These are phyloP conservation scores for Seira sanloemensis DNA, from an alignment of 2,888 invertebrate species.

Conservation along the genomic window DNA sequence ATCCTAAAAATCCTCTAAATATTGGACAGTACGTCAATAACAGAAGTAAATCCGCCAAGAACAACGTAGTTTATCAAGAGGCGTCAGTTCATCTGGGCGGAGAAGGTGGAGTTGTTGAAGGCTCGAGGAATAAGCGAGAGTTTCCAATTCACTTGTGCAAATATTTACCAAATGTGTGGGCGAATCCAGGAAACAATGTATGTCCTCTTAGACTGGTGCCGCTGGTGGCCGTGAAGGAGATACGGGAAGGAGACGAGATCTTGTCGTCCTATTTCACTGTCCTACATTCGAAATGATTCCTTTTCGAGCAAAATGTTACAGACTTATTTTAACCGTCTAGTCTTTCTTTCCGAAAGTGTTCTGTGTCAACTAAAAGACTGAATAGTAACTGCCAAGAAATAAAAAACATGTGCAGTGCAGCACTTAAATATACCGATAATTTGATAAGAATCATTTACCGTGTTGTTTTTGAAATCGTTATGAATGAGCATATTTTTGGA, in stretches of 20 bases:
- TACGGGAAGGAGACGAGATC: constrained; percentile 76
- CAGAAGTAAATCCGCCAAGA: constrained; percentile 75
- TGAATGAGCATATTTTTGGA: no score
- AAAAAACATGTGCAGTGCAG: no score
- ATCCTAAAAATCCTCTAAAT: constrained; percentile 76
- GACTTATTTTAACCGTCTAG: no score
- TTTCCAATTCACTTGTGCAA: constrained; percentile 75
- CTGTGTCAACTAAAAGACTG: no score
- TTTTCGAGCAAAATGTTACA: no score
- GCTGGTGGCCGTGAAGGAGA: constrained; percentile 76
- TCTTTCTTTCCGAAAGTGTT: no score
- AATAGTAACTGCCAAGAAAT: no score
- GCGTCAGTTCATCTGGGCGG: constrained; percentile 73
- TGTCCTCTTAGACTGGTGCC: constrained; percentile 75
- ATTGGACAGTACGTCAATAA: constrained; percentile 79
- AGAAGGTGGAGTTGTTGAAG: constrained; percentile 15
- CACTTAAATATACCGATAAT: no score
- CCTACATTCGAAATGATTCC: constrained; percentile 59
- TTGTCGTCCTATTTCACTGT: constrained; percentile 77
- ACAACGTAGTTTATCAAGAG: constrained; percentile 78
- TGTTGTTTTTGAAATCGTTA: no score
- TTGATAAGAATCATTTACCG: no score
- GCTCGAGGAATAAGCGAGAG: constrained; percentile 21
- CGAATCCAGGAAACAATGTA: constrained; percentile 70
- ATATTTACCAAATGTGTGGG: constrained; percentile 77